These are phyloP conservation scores for Corvus hawaiiensis DNA, from an alignment of 2,113 vertebrate species.

Conservation along the genomic window DNA sequence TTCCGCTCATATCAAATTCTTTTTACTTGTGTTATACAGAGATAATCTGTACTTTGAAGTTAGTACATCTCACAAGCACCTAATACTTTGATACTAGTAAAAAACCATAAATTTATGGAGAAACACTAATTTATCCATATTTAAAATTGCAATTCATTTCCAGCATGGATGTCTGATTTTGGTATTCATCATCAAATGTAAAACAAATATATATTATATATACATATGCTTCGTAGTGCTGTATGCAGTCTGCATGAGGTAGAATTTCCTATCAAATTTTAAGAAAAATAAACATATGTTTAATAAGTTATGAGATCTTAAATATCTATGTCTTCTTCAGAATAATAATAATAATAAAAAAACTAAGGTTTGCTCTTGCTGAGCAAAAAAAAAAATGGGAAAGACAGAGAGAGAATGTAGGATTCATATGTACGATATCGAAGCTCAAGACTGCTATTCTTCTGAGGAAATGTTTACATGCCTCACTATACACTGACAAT, in stretches of 20 bases:
- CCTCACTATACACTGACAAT: fast-evolving
- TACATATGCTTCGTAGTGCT: background rate
- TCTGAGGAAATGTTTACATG: background rate
- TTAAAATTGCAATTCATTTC: background rate
- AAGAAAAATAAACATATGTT: background rate
- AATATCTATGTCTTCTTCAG: background rate
- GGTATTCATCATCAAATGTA: background rate
- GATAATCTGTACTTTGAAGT: background rate
- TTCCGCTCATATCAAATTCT: background rate
- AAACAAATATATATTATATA: background rate
- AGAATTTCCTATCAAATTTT: background rate
- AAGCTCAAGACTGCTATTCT: background rate
- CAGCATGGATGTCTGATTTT: background rate
- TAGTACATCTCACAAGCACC: background rate
- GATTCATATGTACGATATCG: fast-evolving
- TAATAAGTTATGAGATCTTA: constrained; percentile 32
- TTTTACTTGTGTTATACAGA: background rate
- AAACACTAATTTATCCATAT: background rate
- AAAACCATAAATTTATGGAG: background rate
- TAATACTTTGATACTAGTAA: background rate
- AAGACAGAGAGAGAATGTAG: background rate
- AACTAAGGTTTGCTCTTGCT: background rate
- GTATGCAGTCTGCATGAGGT: background rate
- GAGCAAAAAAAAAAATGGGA: background rate
- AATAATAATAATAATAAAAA: background rate